phyloP scores from a whole-genome alignment of 2,113 vertebrate genomes.

The Tachuris rubrigastra region DNA sequence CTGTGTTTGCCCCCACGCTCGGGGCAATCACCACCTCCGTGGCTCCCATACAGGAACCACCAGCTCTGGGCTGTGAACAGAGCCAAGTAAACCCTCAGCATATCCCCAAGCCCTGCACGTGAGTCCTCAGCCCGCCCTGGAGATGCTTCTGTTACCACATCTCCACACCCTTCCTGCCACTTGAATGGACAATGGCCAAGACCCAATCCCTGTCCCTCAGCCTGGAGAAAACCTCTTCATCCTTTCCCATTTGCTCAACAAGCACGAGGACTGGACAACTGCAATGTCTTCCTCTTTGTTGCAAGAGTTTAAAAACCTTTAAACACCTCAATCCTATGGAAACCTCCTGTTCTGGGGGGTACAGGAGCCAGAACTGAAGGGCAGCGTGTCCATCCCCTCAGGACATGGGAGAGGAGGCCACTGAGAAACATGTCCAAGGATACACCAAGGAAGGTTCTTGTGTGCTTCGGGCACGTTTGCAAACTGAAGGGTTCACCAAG shows the following conservation, averaged over 20 bases:
- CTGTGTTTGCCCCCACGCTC: accelerated
- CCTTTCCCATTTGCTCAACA: background rate
- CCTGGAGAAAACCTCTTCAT: background rate
- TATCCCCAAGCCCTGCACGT: accelerated
- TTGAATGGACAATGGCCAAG: accelerated
- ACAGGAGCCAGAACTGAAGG: background rate
- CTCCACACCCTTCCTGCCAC: background rate
- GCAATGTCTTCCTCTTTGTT: background rate
- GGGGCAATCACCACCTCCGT: accelerated
- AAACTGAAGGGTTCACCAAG: background rate
- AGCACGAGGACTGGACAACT: background rate
- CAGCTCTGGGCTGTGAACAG: background rate
- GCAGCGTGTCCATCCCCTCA: background rate
- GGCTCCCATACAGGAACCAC: background rate
- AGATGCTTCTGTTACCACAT: accelerated
- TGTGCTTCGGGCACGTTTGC: accelerated
- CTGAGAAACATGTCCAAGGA: accelerated
- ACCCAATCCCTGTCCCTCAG: background rate
- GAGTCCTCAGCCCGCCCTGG: background rate
- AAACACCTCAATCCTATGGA: background rate
- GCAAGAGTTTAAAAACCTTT: background rate
- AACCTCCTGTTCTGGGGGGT: background rate
- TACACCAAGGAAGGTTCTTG: background rate
- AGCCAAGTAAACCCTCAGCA: background rate
- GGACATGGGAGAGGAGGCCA: background rate